phyloP scores from a whole-genome alignment of 92 coral and sea anemone genomes.

The Ricordea florida region DNA sequence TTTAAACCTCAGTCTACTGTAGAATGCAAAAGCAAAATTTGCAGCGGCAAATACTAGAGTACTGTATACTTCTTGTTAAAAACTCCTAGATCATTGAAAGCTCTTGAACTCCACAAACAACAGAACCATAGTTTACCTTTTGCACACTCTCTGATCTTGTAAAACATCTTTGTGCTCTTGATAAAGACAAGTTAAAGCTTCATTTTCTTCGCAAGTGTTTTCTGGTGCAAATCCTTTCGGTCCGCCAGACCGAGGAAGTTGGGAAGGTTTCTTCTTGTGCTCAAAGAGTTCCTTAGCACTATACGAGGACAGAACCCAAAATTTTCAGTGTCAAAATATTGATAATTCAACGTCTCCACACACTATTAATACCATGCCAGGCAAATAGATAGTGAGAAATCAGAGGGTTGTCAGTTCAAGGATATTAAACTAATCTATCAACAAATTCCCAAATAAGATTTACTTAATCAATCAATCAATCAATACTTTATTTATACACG shows the following conservation, averaged over 20 bases:
- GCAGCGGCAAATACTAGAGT: background rate
- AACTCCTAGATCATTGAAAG: background rate
- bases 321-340: no score
- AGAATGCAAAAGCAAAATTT: background rate
- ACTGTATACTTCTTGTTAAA: background rate
- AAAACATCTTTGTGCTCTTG: slow-evolving; percentile 24
- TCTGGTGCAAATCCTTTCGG: slow-evolving; percentile 77
- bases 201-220: slow-evolving; percentile 32
- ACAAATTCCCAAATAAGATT: no score
- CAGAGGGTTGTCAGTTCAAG: no score
- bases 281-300: slow-evolving; percentile 80
- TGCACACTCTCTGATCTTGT: slow-evolving; percentile 28
- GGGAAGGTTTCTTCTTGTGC: slow-evolving; percentile 57
- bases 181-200: background rate
- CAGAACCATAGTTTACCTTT: background rate
- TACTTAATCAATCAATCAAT: no score
- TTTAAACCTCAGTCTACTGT: background rate
- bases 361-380: no score
- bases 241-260: slow-evolving; percentile 76
- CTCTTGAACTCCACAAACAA: background rate
- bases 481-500: no score
- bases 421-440: no score
- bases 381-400: no score
- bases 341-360: no score
- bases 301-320: no score